Base-by-base conservation (phyloP, 2,113 vertebrate genomes). In the Pseudopipra pipra region DNA sequence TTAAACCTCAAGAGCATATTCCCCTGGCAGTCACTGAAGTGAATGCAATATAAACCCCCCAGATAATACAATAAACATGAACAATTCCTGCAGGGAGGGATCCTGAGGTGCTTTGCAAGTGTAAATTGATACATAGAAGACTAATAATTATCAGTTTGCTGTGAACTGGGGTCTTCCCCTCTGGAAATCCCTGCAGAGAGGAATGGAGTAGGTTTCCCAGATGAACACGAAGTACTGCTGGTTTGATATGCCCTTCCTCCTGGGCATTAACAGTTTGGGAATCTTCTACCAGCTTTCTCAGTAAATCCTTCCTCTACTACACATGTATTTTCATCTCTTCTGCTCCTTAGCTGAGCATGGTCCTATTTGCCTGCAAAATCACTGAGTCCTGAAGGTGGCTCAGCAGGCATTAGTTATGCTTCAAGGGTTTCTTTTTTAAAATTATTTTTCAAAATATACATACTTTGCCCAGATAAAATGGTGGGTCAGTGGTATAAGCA, bases 1-100 rank as follows among this genome's bases (percentile, higher is more conserved):
- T 83, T 73, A 92, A 88, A 67, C 55, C n/a, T 88, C 51, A 62
- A 83, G 31, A 88, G 62, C 58, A 49, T 75, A 59, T 35, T 91
- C 33, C 51, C 37, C 58, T 62, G 65, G 56, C 61, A 81, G 43
- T 56, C 59, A 82, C 30, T 79, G 49, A 85, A 87, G 20, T 28
- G 74, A 83, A 85, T 80, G 83, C 35, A 86, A 77, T 73, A 47
- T 71, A 88, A 93, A 88, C 2, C 47, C 28, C 46, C 55, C 41
- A 78, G 77, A 82, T 71, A 90, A 79, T 62, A 83, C 20, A 90
- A 83, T 75, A 92, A 94, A 90, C n/a, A 72, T 35, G n/a, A 94
- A 73, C 35, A 59, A 80, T 62, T 83, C 46, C 85, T 88, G 37
- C 82, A 84, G 83, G 31, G 72, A 70, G 54, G 30, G 28, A 88